phyloP scores from a whole-genome alignment of 2,888 invertebrate species.

The Watsonalla binaria region DNA sequence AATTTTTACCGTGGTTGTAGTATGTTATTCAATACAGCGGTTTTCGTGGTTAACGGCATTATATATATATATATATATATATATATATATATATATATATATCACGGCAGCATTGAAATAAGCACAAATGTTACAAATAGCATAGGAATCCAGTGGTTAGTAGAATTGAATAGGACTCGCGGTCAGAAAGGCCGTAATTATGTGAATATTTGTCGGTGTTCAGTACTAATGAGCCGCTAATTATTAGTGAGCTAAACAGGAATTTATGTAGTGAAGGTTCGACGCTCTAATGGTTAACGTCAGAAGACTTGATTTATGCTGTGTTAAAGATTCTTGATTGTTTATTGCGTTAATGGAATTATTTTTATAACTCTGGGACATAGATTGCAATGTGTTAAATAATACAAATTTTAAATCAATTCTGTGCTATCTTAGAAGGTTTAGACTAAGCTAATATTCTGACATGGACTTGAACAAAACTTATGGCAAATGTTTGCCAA shows the following conservation, averaged over 20 bases:
- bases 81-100: too few relatives aligned
- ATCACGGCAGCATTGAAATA: too few relatives aligned
- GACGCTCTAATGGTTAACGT: background rate
- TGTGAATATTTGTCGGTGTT: constrained; percentile 28
- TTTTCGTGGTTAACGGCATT: too few relatives aligned
- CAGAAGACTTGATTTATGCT: background rate
- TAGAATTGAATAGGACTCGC: background rate
- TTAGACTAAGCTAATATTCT: too few relatives aligned
- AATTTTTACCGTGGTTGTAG: too few relatives aligned
- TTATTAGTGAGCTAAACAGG: background rate
- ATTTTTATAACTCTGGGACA: too few relatives aligned
- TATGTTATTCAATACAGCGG: too few relatives aligned
- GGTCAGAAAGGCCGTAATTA: constrained; percentile 25
- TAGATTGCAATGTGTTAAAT: too few relatives aligned
- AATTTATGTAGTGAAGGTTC: background rate
- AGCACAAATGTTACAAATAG: background rate
- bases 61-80: too few relatives aligned
- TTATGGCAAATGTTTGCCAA: background rate
- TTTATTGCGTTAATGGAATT: background rate
- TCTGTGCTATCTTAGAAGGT: too few relatives aligned
- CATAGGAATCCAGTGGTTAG: background rate
- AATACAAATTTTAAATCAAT: too few relatives aligned
- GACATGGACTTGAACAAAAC: too few relatives aligned
- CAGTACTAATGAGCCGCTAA: constrained; percentile 28
- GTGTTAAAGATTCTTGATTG: background rate